Percentiles rank a stretch among this genome's conserved stretches.
phyloP scores from a whole-genome alignment of 2,888 invertebrate species.

The Campaea margaritaria region DNA sequence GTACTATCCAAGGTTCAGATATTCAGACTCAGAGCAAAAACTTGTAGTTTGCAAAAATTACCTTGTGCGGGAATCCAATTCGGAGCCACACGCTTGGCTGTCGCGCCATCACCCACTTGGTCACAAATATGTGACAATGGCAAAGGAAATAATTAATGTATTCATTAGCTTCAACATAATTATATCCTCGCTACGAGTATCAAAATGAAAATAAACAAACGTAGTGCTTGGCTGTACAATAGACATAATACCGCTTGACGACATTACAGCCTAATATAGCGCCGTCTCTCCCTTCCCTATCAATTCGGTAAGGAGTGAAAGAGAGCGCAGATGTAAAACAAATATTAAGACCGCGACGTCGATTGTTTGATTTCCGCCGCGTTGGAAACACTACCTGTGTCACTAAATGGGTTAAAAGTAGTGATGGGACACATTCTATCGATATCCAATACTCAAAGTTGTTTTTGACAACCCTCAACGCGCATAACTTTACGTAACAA shows the following conservation, averaged over 20 bases:
- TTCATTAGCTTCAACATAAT: too few species aligned
- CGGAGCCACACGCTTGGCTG: too few species aligned
- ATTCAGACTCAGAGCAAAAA: too few species aligned
- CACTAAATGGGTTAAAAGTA: constrained; percentile 55
- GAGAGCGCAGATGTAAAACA: constrained; percentile 34
- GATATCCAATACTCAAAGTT: not conserved
- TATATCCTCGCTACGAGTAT: too few species aligned
- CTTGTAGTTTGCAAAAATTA: too few species aligned
- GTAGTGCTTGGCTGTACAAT: not conserved
- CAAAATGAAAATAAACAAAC: too few species aligned
- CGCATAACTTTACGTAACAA: not conserved
- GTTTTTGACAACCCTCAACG: not conserved
- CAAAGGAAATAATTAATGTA: too few species aligned
- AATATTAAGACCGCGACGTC: constrained; percentile 50
- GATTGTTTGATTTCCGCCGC: constrained; percentile 68
- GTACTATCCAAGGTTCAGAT: too few species aligned
- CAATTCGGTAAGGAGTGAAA: constrained; percentile 13
- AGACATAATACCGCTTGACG: constrained; percentile 3
- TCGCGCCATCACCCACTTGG: too few species aligned
- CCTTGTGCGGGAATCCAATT: too few species aligned
- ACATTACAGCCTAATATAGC: constrained; percentile 11
- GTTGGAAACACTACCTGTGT: constrained; percentile 58
- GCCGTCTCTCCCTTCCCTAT: constrained; percentile 8
- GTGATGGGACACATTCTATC: constrained; percentile 35
- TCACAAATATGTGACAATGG: too few species aligned